Base-by-base conservation (phyloP, 2,113 vertebrate species). In the Xenopus borealis region DNA sequence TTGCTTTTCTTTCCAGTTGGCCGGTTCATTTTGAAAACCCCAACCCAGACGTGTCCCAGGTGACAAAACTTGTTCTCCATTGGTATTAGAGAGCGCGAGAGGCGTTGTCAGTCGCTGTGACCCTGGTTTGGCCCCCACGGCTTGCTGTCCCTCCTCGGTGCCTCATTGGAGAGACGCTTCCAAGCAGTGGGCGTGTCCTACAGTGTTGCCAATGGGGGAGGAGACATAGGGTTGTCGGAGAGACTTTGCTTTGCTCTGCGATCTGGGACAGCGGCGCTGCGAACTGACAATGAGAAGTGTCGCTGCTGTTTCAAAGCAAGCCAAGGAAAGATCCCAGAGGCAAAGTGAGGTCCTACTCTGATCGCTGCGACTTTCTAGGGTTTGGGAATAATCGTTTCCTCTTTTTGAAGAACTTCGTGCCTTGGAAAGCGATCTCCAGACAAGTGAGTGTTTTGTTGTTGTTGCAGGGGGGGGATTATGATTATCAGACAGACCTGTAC, bases 141-240 rank as follows among this genome's bases (percentile, higher is more conserved):
- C 72, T 50, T n/a, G 1, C 10, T 33, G 27, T 50, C n/a, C n/a
- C 69, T 58, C 57, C 23, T 53, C 4, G 1, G 20, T 59, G 55
- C 27, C 57, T 45, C 23, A 68, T 62, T 40, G 58, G 57, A 16
- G 44, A 52, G 23, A 23, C 14, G 33, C 66, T 69, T 8, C 10
- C 40, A 20, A 46, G 47, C 16, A 72, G 61, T 8, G 27, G 61
- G 71, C 71, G 47, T 19, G 61, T 40, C 55, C 53, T 13, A 8
- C 11, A 14, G 23, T 47, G n/a, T 17, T 46, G 63, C 63, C 63
- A 23, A 40, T 63, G 73, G 73, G 72, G 73, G 19, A 57, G 73
- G 68, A 66, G 10, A 66, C 68, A 66, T 66, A 66, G 72, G 66
- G 47, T 33, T 68, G 72, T 69, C 23, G 23, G 23, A 27, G 52